Evolutionary conservation across 2,113 vertebrate species (phyloP), one percentile per base, ranked within the genome.

Genomic region (Neodontobutis hainanensis): DNA sequence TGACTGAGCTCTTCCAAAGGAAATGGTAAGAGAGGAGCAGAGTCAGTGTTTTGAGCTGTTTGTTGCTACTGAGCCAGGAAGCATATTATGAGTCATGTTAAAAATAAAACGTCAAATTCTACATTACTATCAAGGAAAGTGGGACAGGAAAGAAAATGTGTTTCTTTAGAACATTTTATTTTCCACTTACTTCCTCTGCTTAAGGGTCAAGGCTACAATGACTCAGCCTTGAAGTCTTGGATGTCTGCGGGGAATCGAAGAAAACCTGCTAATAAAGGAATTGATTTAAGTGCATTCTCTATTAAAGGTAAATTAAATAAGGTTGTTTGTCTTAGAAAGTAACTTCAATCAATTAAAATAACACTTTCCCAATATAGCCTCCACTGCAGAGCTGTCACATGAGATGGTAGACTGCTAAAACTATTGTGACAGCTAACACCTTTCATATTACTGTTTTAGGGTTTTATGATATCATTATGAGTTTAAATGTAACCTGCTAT

Each of bases 21-120:
- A 43, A 19, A 32, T 49, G 14, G 35, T 5, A 14, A 59, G 38
- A 59, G 42, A 2, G 36, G 32, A 11, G n/a, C 50, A 1, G 38
- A 59, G 32, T 11, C n/a, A 1, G 36, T 42, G 46, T 63, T 49
- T 62, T 52, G 42, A 47, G 45, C 43, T 12, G 46, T 42, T 46
- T 14, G 4, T 4, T 44, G 35, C 60, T 56, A 45, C 15, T 3
- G n/a, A 60, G 5, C 40, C 58, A 57, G 42, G 63, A 12, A 51
- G 58, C 12, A 11, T 42, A 61, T 11, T 61, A 6, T 55, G 14
- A 61, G 43, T 56, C 27, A 61, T 63, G 35, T 68, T n/a, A n/a
- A n/a, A n/a, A n/a, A n/a, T n/a, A n/a, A 67, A 77, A 70, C 74
- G 45, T 64, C 44, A 64, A 38, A 43, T 27, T 60, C 46, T 19